phyloP scores from a whole-genome alignment of 92 coral and sea anemone genomes.

The Micromussa lordhowensis region DNA sequence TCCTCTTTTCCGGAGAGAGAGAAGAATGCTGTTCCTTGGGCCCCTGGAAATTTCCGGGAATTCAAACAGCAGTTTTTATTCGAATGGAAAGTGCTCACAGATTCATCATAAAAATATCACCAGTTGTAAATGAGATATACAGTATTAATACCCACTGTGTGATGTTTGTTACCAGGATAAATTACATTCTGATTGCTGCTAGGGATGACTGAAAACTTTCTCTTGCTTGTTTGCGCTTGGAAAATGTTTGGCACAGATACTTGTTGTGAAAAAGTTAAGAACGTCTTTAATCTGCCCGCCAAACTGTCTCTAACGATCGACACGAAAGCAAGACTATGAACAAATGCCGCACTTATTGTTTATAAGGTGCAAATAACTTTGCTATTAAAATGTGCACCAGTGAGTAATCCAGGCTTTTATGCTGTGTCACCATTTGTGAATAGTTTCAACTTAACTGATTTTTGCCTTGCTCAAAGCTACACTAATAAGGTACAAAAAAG shows the following conservation, averaged over 20 bases:
- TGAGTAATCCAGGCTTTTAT: not conserved
- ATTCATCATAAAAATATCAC: not conserved
- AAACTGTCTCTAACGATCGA: not conserved
- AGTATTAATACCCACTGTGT: not conserved
- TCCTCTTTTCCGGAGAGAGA: too few species aligned
- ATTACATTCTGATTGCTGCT: not conserved
- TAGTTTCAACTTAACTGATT: not conserved
- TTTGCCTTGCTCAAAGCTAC: not conserved
- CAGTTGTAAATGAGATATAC: not conserved
- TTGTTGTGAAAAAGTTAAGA: not conserved
- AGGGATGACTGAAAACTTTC: not conserved
- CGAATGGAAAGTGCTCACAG: too few species aligned
- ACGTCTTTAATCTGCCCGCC: slow-evolving; percentile 16
- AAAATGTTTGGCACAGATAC: not conserved
- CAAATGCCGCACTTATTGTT: slow-evolving; percentile 1
- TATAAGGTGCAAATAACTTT: slow-evolving; percentile 1
- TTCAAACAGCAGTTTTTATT: too few species aligned
- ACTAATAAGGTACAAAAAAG: not conserved
- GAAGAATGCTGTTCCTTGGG: too few species aligned
- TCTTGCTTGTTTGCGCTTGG: not conserved
- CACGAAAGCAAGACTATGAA: slow-evolving; percentile 9
- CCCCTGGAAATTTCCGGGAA: too few species aligned
- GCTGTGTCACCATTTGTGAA: not conserved
- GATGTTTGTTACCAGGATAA: not conserved
- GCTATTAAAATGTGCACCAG: not conserved